Evolutionary conservation across 2,888 invertebrate genomes (phyloP), one percentile per base, ranked within the genome.

Genomic region (Lasius platythorax): DNA sequence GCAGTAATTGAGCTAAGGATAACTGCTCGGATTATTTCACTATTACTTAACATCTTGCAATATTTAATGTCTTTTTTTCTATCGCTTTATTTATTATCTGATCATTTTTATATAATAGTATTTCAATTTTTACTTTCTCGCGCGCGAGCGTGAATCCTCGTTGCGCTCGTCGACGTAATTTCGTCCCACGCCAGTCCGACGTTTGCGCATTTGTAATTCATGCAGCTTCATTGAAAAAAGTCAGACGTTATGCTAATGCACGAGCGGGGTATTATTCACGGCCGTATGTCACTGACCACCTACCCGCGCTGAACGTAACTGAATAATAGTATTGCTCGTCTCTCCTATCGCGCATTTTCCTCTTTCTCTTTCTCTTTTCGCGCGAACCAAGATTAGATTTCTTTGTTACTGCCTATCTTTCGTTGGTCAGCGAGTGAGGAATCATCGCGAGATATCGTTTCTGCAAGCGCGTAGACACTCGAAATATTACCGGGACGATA

Each of bases 201-300:
- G 83, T 70, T 58, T 83, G 84, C 70, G 85, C 87, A 87, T 91
- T 92, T 90, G 92, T 91, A 91, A 92, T 92, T 92, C 89, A 91
- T 91, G 91, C 87, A 87, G 90, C 87, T 89, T 89, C 89, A 89
- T 92, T 89, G 85, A 90, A 91, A 66, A 67, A 50, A 91, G 89
- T 89, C 88, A 68, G 91, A 90, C 91, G 90, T 93, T 92, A 93
- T 93, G 93, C 91, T 94, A 93, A 94, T 93, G 50, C 50, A 91
- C 89, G 88, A 84, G 87, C 88, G 88, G 86, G 91, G 90, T 88
- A 92, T 93, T 93, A 94, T 91, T 91, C 91, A 79, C 84, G 85
- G 89, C 87, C 92, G 90, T 93, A 92, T 93, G 93, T 94, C 94
- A 93, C 92, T 93, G 93, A 93, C 94, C 93, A 94, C 93, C 93